Evolutionary conservation across 2,797 vertebrate genomes (phyloP).

Genomic region (Sandelia bainsii): DNA sequence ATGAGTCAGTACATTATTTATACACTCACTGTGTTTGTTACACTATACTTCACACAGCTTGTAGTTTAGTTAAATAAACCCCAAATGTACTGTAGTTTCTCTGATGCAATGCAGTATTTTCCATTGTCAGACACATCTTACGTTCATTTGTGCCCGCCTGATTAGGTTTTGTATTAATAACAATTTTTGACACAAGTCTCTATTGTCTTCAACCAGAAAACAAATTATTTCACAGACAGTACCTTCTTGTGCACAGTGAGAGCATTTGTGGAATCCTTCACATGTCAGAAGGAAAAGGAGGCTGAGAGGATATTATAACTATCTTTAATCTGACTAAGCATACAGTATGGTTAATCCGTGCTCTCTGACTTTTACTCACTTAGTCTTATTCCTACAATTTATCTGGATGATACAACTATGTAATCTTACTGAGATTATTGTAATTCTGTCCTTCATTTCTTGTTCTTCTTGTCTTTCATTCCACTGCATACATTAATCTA

Average conservation of each 20-base stretch:
- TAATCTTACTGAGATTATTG: conserved; percentile 73
- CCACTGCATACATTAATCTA: not conserved
- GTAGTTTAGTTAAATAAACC: not conserved
- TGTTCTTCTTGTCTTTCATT: conserved; percentile 23
- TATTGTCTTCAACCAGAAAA: conserved; percentile 15
- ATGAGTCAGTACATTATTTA: not conserved
- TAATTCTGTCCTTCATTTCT: conserved; percentile 53
- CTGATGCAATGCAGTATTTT: not conserved
- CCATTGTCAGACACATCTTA: not conserved
- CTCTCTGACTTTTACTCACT: conserved; percentile 54
- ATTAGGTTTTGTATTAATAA: conserved; percentile 4
- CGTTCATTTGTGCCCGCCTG: not conserved
- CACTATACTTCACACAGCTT: not conserved
- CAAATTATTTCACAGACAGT: not conserved
- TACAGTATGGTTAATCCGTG: conserved; percentile 67
- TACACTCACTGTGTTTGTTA: not conserved
- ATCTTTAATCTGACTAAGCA: conserved; percentile 75
- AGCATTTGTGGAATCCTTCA: conserved; percentile 50
- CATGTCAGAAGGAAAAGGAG: conserved; percentile 44
- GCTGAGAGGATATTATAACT: conserved; percentile 58
- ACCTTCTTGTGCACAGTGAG: conserved; percentile 40
- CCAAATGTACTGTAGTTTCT: not conserved
- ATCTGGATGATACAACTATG: conserved; percentile 35
- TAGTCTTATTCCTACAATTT: conserved; percentile 53
- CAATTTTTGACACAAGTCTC: not conserved